Percentiles rank a stretch among this genome's conserved stretches.
These are phyloP conservation scores for Haliclystus octoradiatus DNA, from an alignment of 30 jellyfish, hydroid and myxozoan species.

Conservation along the genomic window DNA sequence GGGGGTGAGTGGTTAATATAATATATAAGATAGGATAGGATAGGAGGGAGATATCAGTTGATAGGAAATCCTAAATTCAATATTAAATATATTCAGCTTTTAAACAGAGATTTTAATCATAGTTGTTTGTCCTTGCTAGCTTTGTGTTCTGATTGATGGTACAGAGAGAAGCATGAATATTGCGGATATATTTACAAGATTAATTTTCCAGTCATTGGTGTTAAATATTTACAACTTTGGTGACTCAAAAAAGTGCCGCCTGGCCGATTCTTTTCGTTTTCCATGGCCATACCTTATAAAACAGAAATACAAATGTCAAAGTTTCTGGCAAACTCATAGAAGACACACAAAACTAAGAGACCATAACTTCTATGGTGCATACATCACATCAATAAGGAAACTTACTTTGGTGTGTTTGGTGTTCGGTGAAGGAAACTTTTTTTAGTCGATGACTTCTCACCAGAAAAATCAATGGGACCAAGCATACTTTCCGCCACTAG, in stretches of 20 bases:
- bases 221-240: neutral
- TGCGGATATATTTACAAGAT: no score
- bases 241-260: neutral
- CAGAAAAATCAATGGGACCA: conserved; percentile 45
- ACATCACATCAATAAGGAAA: neutral
- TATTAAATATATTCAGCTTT: no score
- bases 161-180: no score
- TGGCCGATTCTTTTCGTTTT: neutral
- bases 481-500: conserved; percentile 77
- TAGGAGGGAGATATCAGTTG: no score
- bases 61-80: no score
- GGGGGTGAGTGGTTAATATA: no score
- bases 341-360: neutral
- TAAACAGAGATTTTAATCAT: no score
- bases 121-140: no score
- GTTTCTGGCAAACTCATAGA: neutral
- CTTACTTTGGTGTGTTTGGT: conserved; percentile 62
- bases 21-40: no score
- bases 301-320: no score
- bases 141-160: no score
- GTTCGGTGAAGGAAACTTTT: conserved; percentile 19
- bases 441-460: conserved; percentile 19
- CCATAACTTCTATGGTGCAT: neutral
- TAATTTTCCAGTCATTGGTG: no score
- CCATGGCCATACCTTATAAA: neutral